These are phyloP conservation scores for Micoletzkya japonica DNA, from an alignment of 2,888 invertebrate species.

Conservation along the genomic window DNA sequence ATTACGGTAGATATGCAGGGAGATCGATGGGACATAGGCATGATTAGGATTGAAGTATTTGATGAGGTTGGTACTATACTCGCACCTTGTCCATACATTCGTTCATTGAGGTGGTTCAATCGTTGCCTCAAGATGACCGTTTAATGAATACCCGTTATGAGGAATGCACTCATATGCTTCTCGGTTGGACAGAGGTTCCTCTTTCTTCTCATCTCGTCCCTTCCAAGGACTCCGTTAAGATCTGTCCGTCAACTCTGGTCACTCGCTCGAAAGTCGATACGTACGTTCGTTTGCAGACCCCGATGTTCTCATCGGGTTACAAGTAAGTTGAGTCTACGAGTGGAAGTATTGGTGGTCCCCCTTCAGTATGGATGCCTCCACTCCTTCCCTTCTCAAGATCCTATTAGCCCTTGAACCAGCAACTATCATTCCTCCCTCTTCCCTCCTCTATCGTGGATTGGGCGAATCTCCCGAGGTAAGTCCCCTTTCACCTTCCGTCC, in stretches of 20 bases:
- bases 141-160: slow-evolving; percentile 18
- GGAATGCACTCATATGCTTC: slow-evolving; percentile 10
- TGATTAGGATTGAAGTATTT: slow-evolving; percentile 13
- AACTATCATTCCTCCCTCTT: slow-evolving; percentile 1
- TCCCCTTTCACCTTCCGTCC: neutral
- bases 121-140: slow-evolving; percentile 13
- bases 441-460: neutral
- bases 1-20: slow-evolving; percentile 15
- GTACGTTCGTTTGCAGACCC: slow-evolving; percentile 7
- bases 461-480: slow-evolving; percentile 9
- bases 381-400: slow-evolving; percentile 8
- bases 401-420: slow-evolving; percentile 24
- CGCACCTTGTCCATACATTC: neutral
- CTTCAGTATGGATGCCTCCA: neutral
- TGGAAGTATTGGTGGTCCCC: neutral
- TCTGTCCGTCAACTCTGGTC: neutral
- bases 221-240: neutral
- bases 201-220: neutral
- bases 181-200: slow-evolving; percentile 12
- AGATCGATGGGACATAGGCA: neutral
- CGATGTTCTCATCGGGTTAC: slow-evolving; percentile 19
- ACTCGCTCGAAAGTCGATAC: slow-evolving; percentile 16
- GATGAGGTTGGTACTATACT: slow-evolving; percentile 12
- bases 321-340: neutral
- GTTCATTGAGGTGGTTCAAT: slow-evolving; percentile 10